A percentile compares a stretch with the other conserved stretches of the same genome.
phyloP scores from a whole-genome alignment of 2,113 vertebrate genomes.

The Siniperca knerii region DNA sequence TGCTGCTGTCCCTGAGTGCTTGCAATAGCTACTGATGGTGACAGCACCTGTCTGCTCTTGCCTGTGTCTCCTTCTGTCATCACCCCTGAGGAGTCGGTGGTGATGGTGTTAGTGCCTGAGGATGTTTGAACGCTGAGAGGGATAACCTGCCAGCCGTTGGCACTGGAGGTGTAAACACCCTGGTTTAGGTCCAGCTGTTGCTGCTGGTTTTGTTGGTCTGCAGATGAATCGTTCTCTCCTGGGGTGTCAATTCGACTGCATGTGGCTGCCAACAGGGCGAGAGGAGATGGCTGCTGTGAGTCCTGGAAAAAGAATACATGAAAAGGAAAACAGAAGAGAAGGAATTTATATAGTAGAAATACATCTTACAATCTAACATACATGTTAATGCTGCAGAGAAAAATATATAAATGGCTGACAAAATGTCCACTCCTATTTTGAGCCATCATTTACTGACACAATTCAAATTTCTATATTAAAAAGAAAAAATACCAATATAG shows the following conservation, averaged over 20 bases:
- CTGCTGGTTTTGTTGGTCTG: slow-evolving; percentile 85
- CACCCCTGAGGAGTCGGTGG: slow-evolving; percentile 82
- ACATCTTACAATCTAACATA: neutral
- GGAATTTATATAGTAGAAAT: neutral
- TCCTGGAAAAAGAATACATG: slow-evolving; percentile 83
- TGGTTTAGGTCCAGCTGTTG: slow-evolving; percentile 89
- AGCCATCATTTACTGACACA: neutral
- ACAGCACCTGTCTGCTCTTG: slow-evolving; percentile 86
- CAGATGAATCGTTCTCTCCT: slow-evolving; percentile 88
- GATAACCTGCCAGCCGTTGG: slow-evolving; percentile 96
- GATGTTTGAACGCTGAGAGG: slow-evolving; percentile 82
- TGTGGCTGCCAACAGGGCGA: slow-evolving; percentile 95
- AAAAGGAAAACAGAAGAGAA: neutral
- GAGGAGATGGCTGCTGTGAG: slow-evolving; percentile 93
- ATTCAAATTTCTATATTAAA: neutral
- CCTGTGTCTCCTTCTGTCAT: slow-evolving; percentile 77
- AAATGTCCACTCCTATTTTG: neutral
- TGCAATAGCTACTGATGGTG: slow-evolving; percentile 69
- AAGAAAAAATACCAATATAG: neutral
- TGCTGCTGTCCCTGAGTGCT: slow-evolving; percentile 81
- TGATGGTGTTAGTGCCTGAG: slow-evolving; percentile 79
- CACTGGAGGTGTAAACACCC: slow-evolving; percentile 88
- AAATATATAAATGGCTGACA: neutral
- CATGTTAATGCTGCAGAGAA: neutral
- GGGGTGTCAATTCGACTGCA: slow-evolving; percentile 97